phyloP scores from a whole-genome alignment of 2,797 vertebrate species.

The Falco naumanni region DNA sequence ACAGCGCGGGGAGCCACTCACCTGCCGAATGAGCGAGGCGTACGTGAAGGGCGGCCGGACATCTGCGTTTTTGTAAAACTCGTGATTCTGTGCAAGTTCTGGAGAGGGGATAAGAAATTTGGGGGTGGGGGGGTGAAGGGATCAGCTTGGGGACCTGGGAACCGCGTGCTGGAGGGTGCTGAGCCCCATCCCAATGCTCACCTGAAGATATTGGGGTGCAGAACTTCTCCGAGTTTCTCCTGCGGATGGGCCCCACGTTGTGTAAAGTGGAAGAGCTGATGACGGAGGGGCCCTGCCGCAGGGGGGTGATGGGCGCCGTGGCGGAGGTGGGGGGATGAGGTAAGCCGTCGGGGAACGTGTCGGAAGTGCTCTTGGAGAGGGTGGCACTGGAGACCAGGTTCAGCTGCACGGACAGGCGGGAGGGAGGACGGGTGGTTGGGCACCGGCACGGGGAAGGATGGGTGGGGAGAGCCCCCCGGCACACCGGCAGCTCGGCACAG shows the following conservation, averaged over 20 bases:
- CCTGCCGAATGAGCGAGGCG: conserved; percentile 98
- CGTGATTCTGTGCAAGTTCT: conserved; percentile 99
- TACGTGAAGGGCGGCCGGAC: conserved; percentile 98
- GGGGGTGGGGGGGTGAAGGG: not conserved
- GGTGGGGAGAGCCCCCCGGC: not conserved
- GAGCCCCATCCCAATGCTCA: conserved; percentile 48
- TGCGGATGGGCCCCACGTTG: conserved; percentile 89
- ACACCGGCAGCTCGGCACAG: accelerated
- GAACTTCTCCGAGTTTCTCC: conserved; percentile 97
- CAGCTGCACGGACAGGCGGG: conserved; percentile 76
- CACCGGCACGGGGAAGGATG: not conserved
- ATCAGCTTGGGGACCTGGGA: accelerated
- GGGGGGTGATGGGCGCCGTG: conserved; percentile 92
- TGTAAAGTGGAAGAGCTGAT: conserved; percentile 96
- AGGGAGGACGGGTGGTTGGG: not conserved
- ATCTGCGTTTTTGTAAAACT: conserved; percentile 99
- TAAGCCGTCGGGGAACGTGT: conserved; percentile 91
- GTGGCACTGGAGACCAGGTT: conserved; percentile 91
- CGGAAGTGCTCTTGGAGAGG: conserved; percentile 92
- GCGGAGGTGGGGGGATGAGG: conserved; percentile 97
- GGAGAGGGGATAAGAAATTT: not conserved
- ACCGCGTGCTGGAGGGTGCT: accelerated
- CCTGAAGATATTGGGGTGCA: conserved; percentile 98
- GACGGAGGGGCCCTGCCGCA: conserved; percentile 94
- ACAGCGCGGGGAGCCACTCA: conserved; percentile 57